A percentile compares a stretch with the other conserved stretches of the same genome.
Evolutionary conservation across 37 sponge, comb jelly and placozoan species (phyloP).

Genomic region (Halisarca cf. caerulea): DNA sequence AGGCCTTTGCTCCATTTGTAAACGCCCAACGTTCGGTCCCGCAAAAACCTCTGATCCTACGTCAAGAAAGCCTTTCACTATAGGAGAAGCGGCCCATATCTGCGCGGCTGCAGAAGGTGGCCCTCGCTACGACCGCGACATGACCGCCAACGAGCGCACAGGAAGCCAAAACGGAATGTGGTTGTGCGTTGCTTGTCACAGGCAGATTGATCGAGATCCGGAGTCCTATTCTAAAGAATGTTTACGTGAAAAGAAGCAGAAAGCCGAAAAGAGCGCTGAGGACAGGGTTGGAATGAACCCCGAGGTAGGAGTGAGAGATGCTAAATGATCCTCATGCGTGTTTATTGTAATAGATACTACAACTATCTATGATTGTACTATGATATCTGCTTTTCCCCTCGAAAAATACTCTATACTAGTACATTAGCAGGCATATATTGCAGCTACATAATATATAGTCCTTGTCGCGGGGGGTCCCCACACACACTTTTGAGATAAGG

Average conservation of each 20-base stretch:
- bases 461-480: too few species aligned
- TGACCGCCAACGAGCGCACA: constrained; percentile 51
- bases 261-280: constrained; percentile 57
- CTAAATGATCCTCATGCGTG: too few species aligned
- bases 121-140: constrained; percentile 64
- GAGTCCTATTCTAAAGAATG: constrained; percentile 25
- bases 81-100: constrained; percentile 79
- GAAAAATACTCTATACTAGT: too few species aligned
- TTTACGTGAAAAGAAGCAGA: constrained; percentile 34
- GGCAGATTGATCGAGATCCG: constrained; percentile 49
- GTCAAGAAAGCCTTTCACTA: constrained; percentile 18
- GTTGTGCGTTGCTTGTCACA: constrained; percentile 74
- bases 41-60: neutral
- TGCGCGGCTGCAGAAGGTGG: constrained; percentile 68
- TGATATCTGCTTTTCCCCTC: too few species aligned
- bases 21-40: constrained; percentile 61
- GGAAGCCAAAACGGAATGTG: constrained; percentile 65
- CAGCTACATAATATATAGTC: too few species aligned
- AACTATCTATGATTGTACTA: too few species aligned
- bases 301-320: too few species aligned
- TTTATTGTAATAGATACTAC: too few species aligned
- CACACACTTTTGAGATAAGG: too few species aligned
- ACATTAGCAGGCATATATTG: too few species aligned
- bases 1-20: constrained; percentile 62
- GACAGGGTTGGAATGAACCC: constrained; percentile 45